Evolutionary conservation across 2,113 vertebrate species (phyloP).

Genomic region (Chionis minor): DNA sequence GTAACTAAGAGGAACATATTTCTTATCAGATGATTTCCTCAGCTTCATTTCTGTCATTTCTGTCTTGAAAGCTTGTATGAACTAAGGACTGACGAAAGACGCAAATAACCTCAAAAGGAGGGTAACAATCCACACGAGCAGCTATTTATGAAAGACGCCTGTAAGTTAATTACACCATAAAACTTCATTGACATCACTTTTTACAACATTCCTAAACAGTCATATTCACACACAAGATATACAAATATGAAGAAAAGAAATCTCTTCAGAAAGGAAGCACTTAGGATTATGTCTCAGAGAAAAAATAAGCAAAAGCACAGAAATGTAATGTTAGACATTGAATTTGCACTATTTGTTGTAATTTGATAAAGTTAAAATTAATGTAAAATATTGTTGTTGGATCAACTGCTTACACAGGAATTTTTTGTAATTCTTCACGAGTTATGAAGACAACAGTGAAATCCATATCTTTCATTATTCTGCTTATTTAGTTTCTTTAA

Average conservation of each 20-base stretch:
- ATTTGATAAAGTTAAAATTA: not conserved
- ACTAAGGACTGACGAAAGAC: not conserved
- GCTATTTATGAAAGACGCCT: conserved; percentile 23
- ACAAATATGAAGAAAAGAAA: not conserved
- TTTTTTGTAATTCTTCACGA: not conserved
- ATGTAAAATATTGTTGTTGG: not conserved
- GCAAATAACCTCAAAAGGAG: not conserved
- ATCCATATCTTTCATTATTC: not conserved
- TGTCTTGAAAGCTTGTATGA: not conserved
- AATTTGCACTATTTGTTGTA: not conserved
- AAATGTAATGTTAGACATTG: conserved; percentile 19
- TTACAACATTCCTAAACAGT: not conserved
- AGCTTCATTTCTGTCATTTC: conserved; percentile 64
- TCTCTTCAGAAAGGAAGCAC: not conserved
- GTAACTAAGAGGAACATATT: not conserved
- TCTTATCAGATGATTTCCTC: not conserved
- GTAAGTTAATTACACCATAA: conserved; percentile 33
- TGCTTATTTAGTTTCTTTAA: not conserved
- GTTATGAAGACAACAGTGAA: not conserved
- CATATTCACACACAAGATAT: not conserved
- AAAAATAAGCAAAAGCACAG: not conserved
- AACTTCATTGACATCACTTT: not conserved
- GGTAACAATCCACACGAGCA: not conserved
- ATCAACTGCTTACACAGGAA: not conserved
- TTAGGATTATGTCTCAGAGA: not conserved